Base-by-base conservation (phyloP, 1,140 invertebrate species). In the Anastatus disparis region DNA sequence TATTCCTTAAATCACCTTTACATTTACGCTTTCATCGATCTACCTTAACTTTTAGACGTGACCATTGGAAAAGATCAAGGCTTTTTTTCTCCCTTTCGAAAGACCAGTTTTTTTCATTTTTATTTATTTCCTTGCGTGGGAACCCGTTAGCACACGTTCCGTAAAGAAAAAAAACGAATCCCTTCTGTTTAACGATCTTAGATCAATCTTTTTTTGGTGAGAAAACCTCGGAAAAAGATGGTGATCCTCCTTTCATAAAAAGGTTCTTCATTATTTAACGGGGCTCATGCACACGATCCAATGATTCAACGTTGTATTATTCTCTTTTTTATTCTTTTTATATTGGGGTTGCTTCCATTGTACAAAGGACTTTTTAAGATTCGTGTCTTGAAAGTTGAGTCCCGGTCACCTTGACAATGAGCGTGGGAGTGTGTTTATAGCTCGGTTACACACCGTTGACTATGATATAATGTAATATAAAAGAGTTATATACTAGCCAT, bases 341-440 rank as follows among this genome's bases (percentile, higher is more conserved):
- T 71, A 80, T 76, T n/a, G 52, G 29, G n/a, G 24, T 15, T 35
- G 12, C 50, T 26, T 53, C 26, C 12, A 53, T 7, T 4, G n/a
- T n/a, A 44, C 15, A 17, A 20, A 20, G 55, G 17, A 29, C 59
- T 62, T 62, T 62, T 64, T 50, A 52, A 35, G 29, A 26, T 22
- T 64, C 17, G 75, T 75, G 81, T 83, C 82, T 84, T 84, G 79
- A 83, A 79, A 77, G 78, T 80, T 74, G 81, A 74, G 74, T 26
- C 13, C 20, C 73, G 76, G 76, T 78, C 76, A 77, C 72, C 76
- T 81, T 74, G 74, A 78, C 79, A 82, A 84, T 81, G 79, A 75
- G 81, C 83, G 83, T 85, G 84, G 84, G 84, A 85, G 81, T 85
- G 77, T 68, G 67, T 62, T 76, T 67, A 76, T 75, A 75, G 75